Base-by-base conservation (phyloP, 2,888 invertebrate genomes). In the Nomada goodeniana region DNA sequence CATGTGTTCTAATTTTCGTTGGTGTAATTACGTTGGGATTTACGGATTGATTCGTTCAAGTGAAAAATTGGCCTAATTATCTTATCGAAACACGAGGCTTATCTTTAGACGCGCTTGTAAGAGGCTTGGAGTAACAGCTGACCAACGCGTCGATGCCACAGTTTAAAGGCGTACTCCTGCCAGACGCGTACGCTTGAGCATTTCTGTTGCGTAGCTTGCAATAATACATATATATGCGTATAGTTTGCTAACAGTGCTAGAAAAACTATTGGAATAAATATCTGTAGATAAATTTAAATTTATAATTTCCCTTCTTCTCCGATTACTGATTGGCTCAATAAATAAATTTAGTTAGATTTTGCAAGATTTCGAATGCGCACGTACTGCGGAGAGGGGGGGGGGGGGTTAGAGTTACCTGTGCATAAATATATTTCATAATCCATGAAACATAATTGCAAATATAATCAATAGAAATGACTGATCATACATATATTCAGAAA, bases 51-150 rank as follows among this genome's bases (percentile, higher is more conserved):
- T 2, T 26, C n/a, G 1, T 15, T 18, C 26, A 26, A 75, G n/a
- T 53, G 53, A 50, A 15, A 59, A 74, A 60, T 42, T 42, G 20
- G 18, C n/a, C 4, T 23, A 42, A 42, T 23, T 42, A 65, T 36
- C 15, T 65, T n/a, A 0, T 10, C 18, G 36, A 36, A 36, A 47
- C 61, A 42, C 15, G n/a, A 69, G 20, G 53, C 53, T 53, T 10
- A 64, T 18, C 50, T 50, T 26, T 42, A n/a, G 1, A 76, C 11
- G 42, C 36, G 13, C 20, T 23, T 42, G 11, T 36, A 44, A 44
- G 68, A 44, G 36, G 36, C 7, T 36, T 36, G 36, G 36, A 57
- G 47, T 15, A 85, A 82, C 82, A 82, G 80, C 80, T 85, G 85
- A 85, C 71, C n/a, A 15, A 20, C n/a, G n/a, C 44, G 55, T 29